Evolutionary conservation across 2,888 invertebrate species (phyloP).

Genomic region (Spicauda simplicius): DNA sequence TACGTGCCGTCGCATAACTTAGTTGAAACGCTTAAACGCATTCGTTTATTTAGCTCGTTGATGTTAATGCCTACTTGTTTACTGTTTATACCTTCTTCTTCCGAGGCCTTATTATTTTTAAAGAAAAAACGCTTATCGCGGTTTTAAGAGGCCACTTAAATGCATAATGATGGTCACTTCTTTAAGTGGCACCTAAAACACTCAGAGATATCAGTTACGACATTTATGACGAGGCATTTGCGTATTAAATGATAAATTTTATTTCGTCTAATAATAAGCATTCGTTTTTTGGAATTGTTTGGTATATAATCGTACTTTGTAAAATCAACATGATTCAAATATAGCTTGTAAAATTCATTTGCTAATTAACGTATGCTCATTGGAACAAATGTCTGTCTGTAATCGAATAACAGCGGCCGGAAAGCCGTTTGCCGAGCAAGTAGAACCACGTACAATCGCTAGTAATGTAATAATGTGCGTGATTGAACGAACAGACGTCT

Average conservation of each 20-base stretch:
- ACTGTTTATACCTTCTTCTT: constrained; percentile 45
- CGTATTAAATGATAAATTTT: constrained; percentile 4
- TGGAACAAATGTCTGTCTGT: constrained; percentile 10
- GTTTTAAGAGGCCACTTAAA: constrained; percentile 30
- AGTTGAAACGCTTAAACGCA: constrained; percentile 53
- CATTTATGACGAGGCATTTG: constrained; percentile 26
- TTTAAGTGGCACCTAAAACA: constrained; percentile 28
- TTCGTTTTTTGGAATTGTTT: too few species aligned
- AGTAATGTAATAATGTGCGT: constrained; percentile 33
- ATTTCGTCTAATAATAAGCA: too few species aligned
- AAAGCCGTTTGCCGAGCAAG: constrained; percentile 26
- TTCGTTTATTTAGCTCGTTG: constrained; percentile 62
- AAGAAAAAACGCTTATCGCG: constrained; percentile 23
- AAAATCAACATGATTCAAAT: background rate
- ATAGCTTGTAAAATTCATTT: background rate
- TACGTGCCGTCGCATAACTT: constrained; percentile 68
- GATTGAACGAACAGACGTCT: constrained; percentile 35
- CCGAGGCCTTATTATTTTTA: constrained; percentile 40
- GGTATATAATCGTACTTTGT: background rate
- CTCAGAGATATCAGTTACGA: constrained; percentile 24
- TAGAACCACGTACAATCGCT: constrained; percentile 21
- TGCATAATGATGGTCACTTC: constrained; percentile 25
- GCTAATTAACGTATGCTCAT: constrained; percentile 12
- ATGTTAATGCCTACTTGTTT: constrained; percentile 62
- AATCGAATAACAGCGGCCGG: constrained; percentile 31